Evolutionary conservation across 2,113 vertebrate species (phyloP).

Genomic region (Toxotes chatareus): DNA sequence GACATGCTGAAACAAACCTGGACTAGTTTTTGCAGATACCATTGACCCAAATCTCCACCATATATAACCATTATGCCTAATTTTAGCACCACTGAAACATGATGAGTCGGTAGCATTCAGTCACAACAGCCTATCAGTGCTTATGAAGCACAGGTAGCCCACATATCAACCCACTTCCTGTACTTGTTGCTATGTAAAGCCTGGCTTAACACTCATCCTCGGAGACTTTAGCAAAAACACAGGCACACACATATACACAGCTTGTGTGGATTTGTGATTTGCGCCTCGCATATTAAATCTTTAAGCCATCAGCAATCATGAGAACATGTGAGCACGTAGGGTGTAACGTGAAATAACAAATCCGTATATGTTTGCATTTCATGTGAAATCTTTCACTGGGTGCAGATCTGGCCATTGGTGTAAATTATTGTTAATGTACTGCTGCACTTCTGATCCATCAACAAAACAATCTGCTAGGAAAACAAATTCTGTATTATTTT

Average conservation of each 20-base stretch:
- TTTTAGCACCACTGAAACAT: constrained; percentile 45
- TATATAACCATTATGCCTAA: constrained; percentile 3
- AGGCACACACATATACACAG: neutral
- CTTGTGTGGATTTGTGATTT: neutral
- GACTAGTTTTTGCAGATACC: neutral
- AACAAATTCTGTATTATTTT: constrained; percentile 4
- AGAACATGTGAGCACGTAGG: constrained; percentile 2
- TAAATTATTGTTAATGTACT: neutral
- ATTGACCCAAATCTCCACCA: constrained; percentile 23
- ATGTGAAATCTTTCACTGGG: neutral
- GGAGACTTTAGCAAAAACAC: constrained; percentile 20
- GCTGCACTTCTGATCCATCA: neutral
- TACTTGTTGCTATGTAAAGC: constrained; percentile 53
- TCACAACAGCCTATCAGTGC: constrained; percentile 33
- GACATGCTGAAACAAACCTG: neutral
- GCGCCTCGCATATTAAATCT: neutral
- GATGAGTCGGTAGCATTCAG: constrained; percentile 21
- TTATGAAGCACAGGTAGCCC: constrained; percentile 50
- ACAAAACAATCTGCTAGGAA: neutral
- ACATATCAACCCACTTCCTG: constrained; percentile 42
- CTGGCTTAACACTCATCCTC: constrained; percentile 39
- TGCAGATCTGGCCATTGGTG: neutral
- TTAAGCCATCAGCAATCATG: neutral
- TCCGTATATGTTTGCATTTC: neutral
- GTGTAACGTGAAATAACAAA: constrained; percentile 20